phyloP scores from a whole-genome alignment of 2,113 vertebrate species.

The Zeus faber region DNA sequence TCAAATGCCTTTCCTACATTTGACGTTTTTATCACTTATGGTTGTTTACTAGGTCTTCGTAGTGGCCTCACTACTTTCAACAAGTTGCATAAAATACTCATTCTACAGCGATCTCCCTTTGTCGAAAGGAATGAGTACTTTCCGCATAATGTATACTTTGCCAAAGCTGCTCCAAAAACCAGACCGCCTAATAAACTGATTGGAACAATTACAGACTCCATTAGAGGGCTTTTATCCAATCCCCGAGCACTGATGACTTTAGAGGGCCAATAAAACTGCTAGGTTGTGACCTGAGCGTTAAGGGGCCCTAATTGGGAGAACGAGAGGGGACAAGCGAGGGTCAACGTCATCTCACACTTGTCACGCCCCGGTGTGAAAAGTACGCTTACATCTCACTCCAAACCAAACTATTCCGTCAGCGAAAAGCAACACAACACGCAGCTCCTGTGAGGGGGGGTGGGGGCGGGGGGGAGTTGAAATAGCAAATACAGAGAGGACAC shows the following conservation, averaged over 20 bases:
- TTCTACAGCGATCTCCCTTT: too few relatives aligned
- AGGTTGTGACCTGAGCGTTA: conserved; percentile 58
- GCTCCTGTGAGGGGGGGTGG: too few relatives aligned
- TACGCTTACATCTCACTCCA: conserved; percentile 51
- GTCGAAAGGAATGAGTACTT: neutral
- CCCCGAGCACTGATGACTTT: conserved; percentile 66
- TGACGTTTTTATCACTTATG: too few relatives aligned
- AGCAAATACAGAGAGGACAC: too few relatives aligned
- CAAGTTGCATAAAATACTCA: too few relatives aligned
- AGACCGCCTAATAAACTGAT: conserved; percentile 67
- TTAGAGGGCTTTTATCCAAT: conserved; percentile 67
- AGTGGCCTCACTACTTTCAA: too few relatives aligned
- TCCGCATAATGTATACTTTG: too few relatives aligned
- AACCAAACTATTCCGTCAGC: too few relatives aligned
- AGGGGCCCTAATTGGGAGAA: conserved; percentile 46
- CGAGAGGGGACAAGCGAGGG: conserved; percentile 58
- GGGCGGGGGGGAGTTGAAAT: too few relatives aligned
- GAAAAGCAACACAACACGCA: too few relatives aligned
- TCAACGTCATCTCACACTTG: conserved; percentile 66
- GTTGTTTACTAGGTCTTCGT: too few relatives aligned
- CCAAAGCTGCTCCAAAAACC: conserved; percentile 55
- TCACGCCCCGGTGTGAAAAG: conserved; percentile 57
- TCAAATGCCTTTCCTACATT: too few relatives aligned
- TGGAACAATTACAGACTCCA: conserved; percentile 75
- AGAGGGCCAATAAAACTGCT: conserved; percentile 71